Evolutionary conservation across 2,888 invertebrate species (phyloP), one percentile per base, ranked within the genome.

Genomic region (Stomorhina lunata): DNA sequence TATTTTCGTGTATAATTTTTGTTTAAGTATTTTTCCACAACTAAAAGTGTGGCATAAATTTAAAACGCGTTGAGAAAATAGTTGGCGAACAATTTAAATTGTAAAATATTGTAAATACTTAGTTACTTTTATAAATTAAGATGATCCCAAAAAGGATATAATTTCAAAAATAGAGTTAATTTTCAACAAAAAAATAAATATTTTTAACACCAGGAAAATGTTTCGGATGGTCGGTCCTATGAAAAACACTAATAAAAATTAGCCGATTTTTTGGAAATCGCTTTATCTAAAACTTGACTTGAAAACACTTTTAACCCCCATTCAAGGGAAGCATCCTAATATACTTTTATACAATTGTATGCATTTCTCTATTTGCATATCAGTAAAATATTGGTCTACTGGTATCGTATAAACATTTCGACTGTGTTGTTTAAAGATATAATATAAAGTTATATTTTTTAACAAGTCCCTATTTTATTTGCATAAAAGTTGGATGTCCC

Each of bases 31-130:
- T 61, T 53, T 12, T 17, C 12, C 50, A 45, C 3, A 48, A 25
- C 10, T 20, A 12, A 69, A 65, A 76, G 75, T 83, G 81, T 81
- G 71, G 84, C 83, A 85, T 85, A 85, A 85, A 85, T 85, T 85
- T 83, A 77, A 84, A 84, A 85, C 77, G 85, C 84, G 85, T 81
- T 84, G 72, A 80, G 76, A 73, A 83, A 84, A 84, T 83, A 71
- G 80, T 80, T 85, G 68, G 50, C 45, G n/a, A 71, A 80, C 57
- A 73, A 78, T 78, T 77, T 76, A 78, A 78, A 69, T 78, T 71
- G 61, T 65, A 71, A 81, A 81, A 75, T 80, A 27, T 45, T 34
- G 55, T 63, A 73, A 68, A 61, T 68, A 61, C 43, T 20, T 45
- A 32, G 34, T 29, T 43, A 27, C 12, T 25, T 61, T n/a, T n/a